phyloP scores from a whole-genome alignment of 2,888 invertebrate species.

The Microctonus brassicae region DNA sequence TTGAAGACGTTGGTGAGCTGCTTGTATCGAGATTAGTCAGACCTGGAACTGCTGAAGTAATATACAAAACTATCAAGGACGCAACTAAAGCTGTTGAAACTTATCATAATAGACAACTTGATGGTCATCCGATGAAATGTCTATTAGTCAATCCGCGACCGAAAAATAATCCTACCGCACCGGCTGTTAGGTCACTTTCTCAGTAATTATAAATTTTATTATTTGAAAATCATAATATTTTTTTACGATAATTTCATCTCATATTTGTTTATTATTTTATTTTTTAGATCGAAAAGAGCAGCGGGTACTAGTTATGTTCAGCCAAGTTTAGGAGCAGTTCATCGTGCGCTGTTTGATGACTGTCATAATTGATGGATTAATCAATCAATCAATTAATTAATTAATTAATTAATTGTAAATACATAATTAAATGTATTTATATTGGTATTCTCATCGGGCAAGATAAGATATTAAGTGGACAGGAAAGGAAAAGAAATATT shows the following conservation, averaged over 20 bases:
- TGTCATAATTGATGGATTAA: conserved; percentile 28
- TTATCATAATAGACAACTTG: conserved; percentile 92
- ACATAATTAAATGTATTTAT: not conserved
- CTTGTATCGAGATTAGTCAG: conserved; percentile 86
- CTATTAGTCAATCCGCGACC: conserved; percentile 84
- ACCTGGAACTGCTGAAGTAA: conserved; percentile 91
- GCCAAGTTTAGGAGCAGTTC: conserved; percentile 65
- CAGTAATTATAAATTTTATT: conserved; percentile 58
- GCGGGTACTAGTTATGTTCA: conserved; percentile 64
- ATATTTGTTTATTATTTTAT: not conserved
- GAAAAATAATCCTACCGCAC: conserved; percentile 74
- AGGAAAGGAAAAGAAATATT: not conserved
- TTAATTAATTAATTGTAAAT: conserved; percentile 7
- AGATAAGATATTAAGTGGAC: too few species aligned
- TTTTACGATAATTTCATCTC: not conserved
- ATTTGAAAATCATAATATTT: conserved; percentile 12
- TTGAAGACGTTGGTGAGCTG: conserved; percentile 92
- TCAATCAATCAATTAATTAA: too few species aligned
- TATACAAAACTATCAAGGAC: conserved; percentile 87
- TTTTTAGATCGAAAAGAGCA: conserved; percentile 58
- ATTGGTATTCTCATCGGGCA: not conserved
- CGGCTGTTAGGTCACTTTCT: conserved; percentile 66
- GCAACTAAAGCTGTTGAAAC: conserved; percentile 92
- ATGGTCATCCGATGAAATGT: conserved; percentile 95
- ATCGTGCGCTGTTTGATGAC: conserved; percentile 66